Conservation (phyloP, 2,113 vertebrate genomes). For the Pollachius pollachius region DNA sequence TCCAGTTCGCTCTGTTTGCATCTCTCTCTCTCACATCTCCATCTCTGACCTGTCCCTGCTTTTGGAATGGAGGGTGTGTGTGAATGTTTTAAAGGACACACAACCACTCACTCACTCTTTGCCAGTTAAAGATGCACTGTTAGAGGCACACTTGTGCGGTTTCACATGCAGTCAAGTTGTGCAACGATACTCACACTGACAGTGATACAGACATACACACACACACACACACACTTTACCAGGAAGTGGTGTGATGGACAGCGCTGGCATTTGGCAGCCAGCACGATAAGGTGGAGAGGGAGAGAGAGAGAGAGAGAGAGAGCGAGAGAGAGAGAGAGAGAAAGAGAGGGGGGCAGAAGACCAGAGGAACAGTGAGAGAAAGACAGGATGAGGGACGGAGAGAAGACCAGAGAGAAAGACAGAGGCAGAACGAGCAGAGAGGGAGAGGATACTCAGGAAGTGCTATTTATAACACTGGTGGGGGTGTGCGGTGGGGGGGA, state of each 20-base stretch:
- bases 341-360: constrained; percentile 18
- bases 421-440: constrained; percentile 9
- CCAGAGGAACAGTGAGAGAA: constrained; percentile 1
- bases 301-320: constrained; percentile 32
- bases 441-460: constrained; percentile 56
- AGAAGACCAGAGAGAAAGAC: constrained; percentile 23
- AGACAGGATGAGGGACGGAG: constrained; percentile 19
- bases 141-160: no score
- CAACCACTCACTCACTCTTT: background rate
- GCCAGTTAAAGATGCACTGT: no score
- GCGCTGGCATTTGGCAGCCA: constrained; percentile 69
- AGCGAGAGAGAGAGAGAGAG: constrained; percentile 16
- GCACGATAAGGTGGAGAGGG: constrained; percentile 58
- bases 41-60: constrained; percentile 49
- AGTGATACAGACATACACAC: background rate
- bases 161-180: no score
- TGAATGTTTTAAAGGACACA: constrained; percentile 42
- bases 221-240: constrained; percentile 15
- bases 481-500: constrained; percentile 56
- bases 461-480: constrained; percentile 72
- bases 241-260: constrained; percentile 61
- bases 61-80: constrained; percentile 46
- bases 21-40: constrained; percentile 40
- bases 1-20: constrained; percentile 33
- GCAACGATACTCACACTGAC: no score